Evolutionary conservation across 2,113 vertebrate species (phyloP).

Genomic region (Agelaius tricolor): DNA sequence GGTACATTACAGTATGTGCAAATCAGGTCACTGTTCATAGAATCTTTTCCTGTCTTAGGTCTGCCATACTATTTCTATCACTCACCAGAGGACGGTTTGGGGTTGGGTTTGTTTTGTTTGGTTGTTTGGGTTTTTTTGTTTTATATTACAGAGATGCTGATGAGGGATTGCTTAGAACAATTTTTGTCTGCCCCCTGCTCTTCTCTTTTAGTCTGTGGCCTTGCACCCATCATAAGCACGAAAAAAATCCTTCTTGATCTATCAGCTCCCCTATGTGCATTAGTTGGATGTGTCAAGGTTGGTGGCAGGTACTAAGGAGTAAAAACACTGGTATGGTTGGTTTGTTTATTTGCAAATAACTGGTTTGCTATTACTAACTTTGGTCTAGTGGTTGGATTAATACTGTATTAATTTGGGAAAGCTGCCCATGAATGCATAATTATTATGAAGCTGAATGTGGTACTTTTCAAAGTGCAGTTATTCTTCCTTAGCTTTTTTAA

Average conservation of each 20-base stretch:
- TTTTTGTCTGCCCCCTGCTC: background rate
- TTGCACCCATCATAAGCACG: background rate
- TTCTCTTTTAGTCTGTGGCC: background rate
- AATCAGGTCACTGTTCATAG: background rate
- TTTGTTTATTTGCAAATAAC: conserved; percentile 2
- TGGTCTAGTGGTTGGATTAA: conserved; percentile 2
- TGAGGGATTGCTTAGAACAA: background rate
- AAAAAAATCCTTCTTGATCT: background rate
- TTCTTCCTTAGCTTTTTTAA: background rate
- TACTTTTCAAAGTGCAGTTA: background rate
- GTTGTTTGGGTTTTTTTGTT: background rate
- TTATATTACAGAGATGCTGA: background rate
- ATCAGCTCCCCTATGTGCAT: background rate
- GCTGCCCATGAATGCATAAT: background rate
- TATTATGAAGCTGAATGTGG: background rate
- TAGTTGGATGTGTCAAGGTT: background rate
- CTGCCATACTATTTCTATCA: background rate
- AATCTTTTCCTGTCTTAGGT: background rate
- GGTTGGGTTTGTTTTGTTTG: background rate
- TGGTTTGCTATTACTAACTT: conserved; percentile 16
- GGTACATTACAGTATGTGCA: background rate
- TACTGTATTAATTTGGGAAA: background rate
- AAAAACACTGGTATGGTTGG: background rate
- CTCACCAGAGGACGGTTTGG: background rate
- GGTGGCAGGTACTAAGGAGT: background rate